Base-by-base conservation (phyloP, 1,140 invertebrate genomes). In the Agraylea sexmaculata region DNA sequence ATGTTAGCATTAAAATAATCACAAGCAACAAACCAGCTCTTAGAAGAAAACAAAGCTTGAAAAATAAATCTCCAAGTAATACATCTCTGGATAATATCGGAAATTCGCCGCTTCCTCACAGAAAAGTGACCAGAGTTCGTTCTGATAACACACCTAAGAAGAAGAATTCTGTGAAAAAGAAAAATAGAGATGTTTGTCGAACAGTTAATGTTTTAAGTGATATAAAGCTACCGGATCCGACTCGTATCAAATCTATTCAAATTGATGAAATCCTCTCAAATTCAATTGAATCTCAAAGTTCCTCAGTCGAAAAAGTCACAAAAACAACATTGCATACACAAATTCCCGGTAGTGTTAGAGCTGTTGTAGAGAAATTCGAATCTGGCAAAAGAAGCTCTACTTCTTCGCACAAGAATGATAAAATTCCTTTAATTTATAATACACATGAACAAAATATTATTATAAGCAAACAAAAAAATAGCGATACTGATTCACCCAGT, bases 1-100 rank as follows among this genome's bases (percentile, higher is more conserved):
- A 60, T 52, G 57, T 63, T 22, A 68, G 64, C 51, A 61, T 66
- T 15, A 68, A 68, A 61, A 66, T 65, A 45, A 55, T 66, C 37
- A 41, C 23, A 23, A 64, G 38, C 51, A 60, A 37, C 57, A 63
- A 37, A 56, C 53, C 50, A 47, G 54, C 54, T 51, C 52, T 27
- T 59, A 61, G 19, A 60, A 28, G 58, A 50, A 61, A 57, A 49
- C 47, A 59, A 22, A 52, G 54, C 37, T 47, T 56, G 25, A 63
- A 53, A 48, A 62, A 61, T 51, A 52, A 61, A 37, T 66, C 62
- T 51, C 62, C 61, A 6, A 67, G 64, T 45, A 57, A 63, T 47
- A 58, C 64, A 44, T 65, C 64, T 12, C 58, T 66, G 40, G 60
- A 68, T 43, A 63, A 64, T 22, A 39, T 55, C 37, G 46, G 55